Percentiles rank a stretch among this genome's conserved stretches.
Conservation (phyloP, 2,888 invertebrate species). For the Tachina grossa region DNA sequence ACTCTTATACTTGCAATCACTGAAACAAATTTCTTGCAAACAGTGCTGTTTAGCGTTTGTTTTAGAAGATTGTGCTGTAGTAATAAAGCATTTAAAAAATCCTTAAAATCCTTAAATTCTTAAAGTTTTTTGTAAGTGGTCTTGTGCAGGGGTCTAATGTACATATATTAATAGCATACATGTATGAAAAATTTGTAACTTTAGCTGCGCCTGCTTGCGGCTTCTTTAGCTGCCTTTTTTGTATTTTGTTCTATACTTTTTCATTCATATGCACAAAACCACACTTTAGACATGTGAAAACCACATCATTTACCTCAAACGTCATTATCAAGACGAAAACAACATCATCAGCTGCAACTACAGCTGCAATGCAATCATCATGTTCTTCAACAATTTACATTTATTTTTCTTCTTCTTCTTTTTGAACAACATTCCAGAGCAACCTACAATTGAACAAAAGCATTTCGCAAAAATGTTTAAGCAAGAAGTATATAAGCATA, state of each 20-base stretch:
- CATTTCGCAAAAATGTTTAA: constrained; percentile 24
- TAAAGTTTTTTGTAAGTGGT: too few species aligned
- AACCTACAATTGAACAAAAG: constrained; percentile 51
- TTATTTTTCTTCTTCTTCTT: background rate
- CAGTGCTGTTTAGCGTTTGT: too few species aligned
- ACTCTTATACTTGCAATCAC: too few species aligned
- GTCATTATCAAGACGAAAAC: constrained; percentile 32
- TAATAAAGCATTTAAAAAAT: too few species aligned
- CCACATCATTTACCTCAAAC: constrained; percentile 62
- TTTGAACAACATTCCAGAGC: constrained; percentile 65
- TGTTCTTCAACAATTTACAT: constrained; percentile 26
- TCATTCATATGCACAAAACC: constrained; percentile 58
- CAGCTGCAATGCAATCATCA: constrained; percentile 42
- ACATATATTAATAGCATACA: too few species aligned
- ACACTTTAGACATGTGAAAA: constrained; percentile 65
- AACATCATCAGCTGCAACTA: constrained; percentile 28
- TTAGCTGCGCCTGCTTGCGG: constrained; percentile 11
- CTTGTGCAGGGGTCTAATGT: too few species aligned
- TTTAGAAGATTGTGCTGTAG: too few species aligned
- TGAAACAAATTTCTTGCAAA: too few species aligned
- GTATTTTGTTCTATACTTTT: constrained; percentile 23
- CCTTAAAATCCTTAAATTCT: too few species aligned
- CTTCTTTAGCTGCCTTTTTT: background rate
- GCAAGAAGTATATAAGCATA: background rate
- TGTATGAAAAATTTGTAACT: constrained; percentile 25